Percentiles rank a stretch among this genome's conserved stretches.
These are phyloP conservation scores for Nothobranchius furzeri DNA, from an alignment of 2,113 vertebrate species.

Conservation along the genomic window DNA sequence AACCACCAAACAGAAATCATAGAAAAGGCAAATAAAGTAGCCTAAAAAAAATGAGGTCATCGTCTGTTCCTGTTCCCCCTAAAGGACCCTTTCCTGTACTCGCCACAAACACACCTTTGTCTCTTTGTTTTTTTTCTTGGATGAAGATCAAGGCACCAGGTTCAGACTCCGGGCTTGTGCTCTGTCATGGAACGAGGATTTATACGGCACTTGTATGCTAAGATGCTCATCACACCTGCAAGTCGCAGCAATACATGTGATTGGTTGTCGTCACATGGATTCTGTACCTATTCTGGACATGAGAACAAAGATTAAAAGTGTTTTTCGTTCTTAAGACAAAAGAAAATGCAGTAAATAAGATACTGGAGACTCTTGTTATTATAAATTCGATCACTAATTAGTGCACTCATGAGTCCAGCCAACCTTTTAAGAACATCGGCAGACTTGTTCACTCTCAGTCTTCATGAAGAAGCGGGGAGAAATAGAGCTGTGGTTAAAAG, in stretches of 20 bases:
- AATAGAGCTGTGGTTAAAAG: slow-evolving; percentile 13
- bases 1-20: not conserved
- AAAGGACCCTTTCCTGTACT: slow-evolving; percentile 48
- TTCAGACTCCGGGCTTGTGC: slow-evolving; percentile 44
- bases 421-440: not conserved
- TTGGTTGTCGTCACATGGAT: slow-evolving; percentile 2
- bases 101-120: slow-evolving; percentile 48
- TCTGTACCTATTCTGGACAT: too few species aligned
- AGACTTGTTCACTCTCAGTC: slow-evolving; percentile 28
- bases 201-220: slow-evolving; percentile 57
- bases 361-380: slow-evolving; percentile 2
- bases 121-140: slow-evolving; percentile 65
- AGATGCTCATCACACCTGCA: slow-evolving; percentile 64
- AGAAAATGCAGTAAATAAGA: not conserved
- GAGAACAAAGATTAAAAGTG: too few species aligned
- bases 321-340: slow-evolving; percentile 14
- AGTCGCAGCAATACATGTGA: slow-evolving; percentile 53
- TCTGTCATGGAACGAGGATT: slow-evolving; percentile 52
- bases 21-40: not conserved
- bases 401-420: not conserved
- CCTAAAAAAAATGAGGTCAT: slow-evolving; percentile 24
- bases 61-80: slow-evolving; percentile 50
- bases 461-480: not conserved
- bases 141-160: slow-evolving; percentile 59
- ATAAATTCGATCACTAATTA: slow-evolving; percentile 27